Conservation (phyloP, 2,797 vertebrate genomes). For the Benthosema pterotum region DNA sequence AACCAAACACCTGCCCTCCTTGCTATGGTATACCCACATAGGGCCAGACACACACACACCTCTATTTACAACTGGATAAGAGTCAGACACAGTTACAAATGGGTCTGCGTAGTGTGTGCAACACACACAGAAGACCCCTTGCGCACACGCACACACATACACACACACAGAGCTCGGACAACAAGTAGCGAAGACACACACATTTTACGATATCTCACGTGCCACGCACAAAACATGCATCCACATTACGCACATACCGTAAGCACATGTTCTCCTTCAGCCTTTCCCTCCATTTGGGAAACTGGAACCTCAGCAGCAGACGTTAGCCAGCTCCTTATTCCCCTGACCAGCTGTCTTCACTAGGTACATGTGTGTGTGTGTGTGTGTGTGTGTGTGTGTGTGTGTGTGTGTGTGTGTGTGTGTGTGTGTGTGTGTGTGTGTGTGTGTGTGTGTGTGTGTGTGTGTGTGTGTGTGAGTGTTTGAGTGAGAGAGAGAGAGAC, state of each 20-base stretch:
- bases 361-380: conserved; percentile 16
- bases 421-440: conserved; percentile 14
- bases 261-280: conserved; percentile 71
- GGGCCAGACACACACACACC: conserved; percentile 22
- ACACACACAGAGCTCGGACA: conserved; percentile 6
- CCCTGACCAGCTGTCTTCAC: conserved; percentile 35
- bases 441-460: conserved; percentile 4
- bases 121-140: conserved; percentile 26
- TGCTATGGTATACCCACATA: conserved; percentile 31
- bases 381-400: conserved; percentile 4
- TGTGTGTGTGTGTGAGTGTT: conserved; percentile 13
- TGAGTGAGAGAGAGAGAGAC: conserved; percentile 15
- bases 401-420: conserved; percentile 9
- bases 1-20: conserved; percentile 52
- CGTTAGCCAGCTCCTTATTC: conserved; percentile 40
- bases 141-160: conserved; percentile 23
- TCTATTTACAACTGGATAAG: not conserved
- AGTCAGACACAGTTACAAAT: not conserved
- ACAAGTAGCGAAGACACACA: no score
- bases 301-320: conserved; percentile 61
- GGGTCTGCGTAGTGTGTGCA: no score
- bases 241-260: conserved; percentile 60
- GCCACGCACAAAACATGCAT: conserved; percentile 13
- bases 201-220: no score
- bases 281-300: conserved; percentile 72